Percentiles rank a stretch among this genome's conserved stretches.
Conservation (phyloP, 2,797 vertebrate genomes). For the Coluber constrictor region DNA sequence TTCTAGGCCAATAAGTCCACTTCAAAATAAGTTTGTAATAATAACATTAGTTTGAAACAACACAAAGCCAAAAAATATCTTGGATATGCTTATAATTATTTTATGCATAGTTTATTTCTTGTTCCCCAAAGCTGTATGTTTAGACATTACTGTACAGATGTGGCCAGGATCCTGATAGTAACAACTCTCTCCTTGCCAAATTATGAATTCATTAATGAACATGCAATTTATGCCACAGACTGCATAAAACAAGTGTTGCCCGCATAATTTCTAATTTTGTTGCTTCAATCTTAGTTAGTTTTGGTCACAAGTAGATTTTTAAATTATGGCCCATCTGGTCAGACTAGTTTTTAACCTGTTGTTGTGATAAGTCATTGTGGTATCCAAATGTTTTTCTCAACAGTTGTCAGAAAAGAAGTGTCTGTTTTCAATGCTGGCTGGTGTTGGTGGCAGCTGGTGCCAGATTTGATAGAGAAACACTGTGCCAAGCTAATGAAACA, state of each 20-base stretch:
- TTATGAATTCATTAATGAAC: not conserved
- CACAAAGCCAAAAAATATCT: not conserved
- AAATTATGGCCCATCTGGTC: not conserved
- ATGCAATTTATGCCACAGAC: not conserved
- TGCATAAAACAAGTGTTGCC: not conserved
- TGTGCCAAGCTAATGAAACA: not conserved
- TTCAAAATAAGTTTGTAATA: not conserved
- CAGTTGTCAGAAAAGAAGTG: not conserved
- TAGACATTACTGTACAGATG: not conserved
- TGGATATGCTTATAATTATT: not conserved
- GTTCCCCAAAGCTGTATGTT: not conserved
- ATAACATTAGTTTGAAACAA: not conserved
- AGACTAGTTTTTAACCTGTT: not conserved
- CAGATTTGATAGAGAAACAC: not conserved
- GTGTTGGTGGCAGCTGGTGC: not conserved
- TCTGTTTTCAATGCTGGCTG: not conserved
- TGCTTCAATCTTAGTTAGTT: not conserved
- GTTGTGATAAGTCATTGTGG: not conserved
- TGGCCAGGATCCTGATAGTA: not conserved
- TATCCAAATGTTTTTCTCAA: not conserved
- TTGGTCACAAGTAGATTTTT: not conserved
- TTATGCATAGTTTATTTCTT: not conserved
- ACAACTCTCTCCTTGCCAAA: not conserved
- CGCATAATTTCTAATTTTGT: not conserved
- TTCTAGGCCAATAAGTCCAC: not conserved